Base-by-base conservation (phyloP, 2,113 vertebrate genomes). In the Mellivora capensis region DNA sequence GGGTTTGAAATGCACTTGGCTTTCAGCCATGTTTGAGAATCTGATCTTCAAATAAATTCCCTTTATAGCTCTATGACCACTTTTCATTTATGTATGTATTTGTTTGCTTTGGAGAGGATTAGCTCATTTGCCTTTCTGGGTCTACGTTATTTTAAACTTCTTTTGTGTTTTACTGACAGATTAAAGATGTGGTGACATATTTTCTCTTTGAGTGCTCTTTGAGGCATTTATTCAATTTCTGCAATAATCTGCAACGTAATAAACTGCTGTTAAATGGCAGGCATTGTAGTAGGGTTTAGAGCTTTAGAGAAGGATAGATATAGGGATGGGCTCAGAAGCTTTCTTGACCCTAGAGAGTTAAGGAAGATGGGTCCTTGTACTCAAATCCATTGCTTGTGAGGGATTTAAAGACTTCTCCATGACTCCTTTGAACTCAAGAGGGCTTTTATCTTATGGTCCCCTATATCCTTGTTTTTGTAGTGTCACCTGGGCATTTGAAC, bases 81-180 rank as follows among this genome's bases (percentile, higher is more conserved):
- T 72, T 91, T 85, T 39, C 52, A 21, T 90, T 82, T 44, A 6
- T 82, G 15, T n/a, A 25, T 90, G 27, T 14, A 21, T 83, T 77
- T 61, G 5, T 62, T n/a, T 76, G 5, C 64, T 25, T 74, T 54
- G 18, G 37, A 82, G 47, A 21, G 6, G 31, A n/a, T 77, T 62
- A 83, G 20, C 15, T 71, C 14, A 20, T 79, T 61, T 71, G 12
- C n/a, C 52, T 67, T 62, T 87, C 25, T 83, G 29, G 47, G 44
- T 23, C 29, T 31, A 59, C 37, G 9, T 29, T 20, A n/a, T 85
- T 85, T 77, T 42, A 14, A 71, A 85, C 27, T 77, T 61, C 21
- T 64, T 87, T 71, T 77, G 49, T 90, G 67, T 80, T 76, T 93
- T 57, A 25, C 72, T 91, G 54, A 95, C 20, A 93, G 77, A 76